Base-by-base conservation (phyloP, 2,113 vertebrate genomes). In the Theristicus caerulescens region DNA sequence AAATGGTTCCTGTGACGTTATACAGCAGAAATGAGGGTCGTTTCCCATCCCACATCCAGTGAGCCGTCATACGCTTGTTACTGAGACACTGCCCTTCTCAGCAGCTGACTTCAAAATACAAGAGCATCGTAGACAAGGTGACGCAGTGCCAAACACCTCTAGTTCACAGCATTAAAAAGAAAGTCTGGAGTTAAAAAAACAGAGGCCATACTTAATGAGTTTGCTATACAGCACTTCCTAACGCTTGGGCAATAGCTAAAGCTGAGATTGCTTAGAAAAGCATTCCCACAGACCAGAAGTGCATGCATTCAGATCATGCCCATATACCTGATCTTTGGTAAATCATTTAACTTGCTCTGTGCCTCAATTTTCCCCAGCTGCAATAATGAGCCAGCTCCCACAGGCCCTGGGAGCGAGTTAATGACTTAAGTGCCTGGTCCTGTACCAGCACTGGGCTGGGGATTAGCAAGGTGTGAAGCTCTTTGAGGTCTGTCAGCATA, bases 41-140 rank as follows among this genome's bases (percentile, higher is more conserved):
- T 58, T 86, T 65, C 38, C 58, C 74, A 13, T 32, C 82, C 58
- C 27, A 16, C 55, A 0, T 36, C 17, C 74, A 16, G 24, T 20
- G 11, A 11, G 40, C 6, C 2, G 0, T 6, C 1, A 0, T 5
- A 1, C 3, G 0, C 10, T 47, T 8, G 2, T 12, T 25, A 5
- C 2, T 6, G 55, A 36, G 42, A 2, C 0, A 1, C 51, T 26
- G 81, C 26, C 21, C 0, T 11, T 26, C 86, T 34, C 36, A 5
- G 31, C 32, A 2, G 55, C 54, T 13, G 2, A 5, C 19, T 55
- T 9, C 86, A 31, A 12, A 51, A 7, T 5, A 5, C 17, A 4
- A 10, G 51, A 36, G 65, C 69, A 17, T 21, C 57, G 2, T 0
- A 87, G 69, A 42, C 16, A 7, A 44, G 88, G 42, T 1, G 7